Evolutionary conservation across 1,140 invertebrate genomes (phyloP).

Genomic region (Chlorops oryzae): DNA sequence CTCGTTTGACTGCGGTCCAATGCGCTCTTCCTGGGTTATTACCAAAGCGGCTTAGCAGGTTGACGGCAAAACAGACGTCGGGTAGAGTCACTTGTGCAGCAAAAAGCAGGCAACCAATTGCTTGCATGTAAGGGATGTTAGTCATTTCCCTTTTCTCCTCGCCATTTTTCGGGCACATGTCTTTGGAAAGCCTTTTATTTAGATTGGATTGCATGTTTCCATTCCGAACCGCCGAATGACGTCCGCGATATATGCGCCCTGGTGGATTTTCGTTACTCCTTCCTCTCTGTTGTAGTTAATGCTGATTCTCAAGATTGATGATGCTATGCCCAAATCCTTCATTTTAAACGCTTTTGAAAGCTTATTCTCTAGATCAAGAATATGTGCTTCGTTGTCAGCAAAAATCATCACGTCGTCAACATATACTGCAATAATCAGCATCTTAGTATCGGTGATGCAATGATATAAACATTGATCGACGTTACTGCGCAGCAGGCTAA

Average conservation of each 20-base stretch:
- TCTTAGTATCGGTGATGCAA: too few species aligned
- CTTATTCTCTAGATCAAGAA: too few species aligned
- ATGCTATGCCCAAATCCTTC: too few species aligned
- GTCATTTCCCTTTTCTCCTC: too few species aligned
- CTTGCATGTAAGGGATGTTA: slow-evolving; percentile 18
- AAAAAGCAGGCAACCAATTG: slow-evolving; percentile 41
- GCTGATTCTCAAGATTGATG: too few species aligned
- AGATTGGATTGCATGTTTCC: slow-evolving; percentile 23
- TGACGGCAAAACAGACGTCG: slow-evolving; percentile 41
- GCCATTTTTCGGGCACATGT: too few species aligned
- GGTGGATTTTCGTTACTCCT: too few species aligned
- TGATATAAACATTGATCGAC: slow-evolving; percentile 18
- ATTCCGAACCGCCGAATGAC: slow-evolving; percentile 31
- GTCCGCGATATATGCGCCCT: slow-evolving; percentile 15
- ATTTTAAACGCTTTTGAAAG: too few species aligned
- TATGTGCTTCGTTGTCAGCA: too few species aligned
- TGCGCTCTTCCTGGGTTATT: slow-evolving; percentile 21
- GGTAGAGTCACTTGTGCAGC: slow-evolving; percentile 36
- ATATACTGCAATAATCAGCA: too few species aligned
- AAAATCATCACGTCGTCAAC: too few species aligned
- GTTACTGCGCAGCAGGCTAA: slow-evolving; percentile 14
- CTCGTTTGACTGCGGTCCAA: slow-evolving; percentile 35
- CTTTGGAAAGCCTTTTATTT: slow-evolving; percentile 30
- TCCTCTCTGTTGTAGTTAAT: too few species aligned
- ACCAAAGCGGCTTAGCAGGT: slow-evolving; percentile 22